Evolutionary conservation across 2,113 vertebrate species (phyloP).

Genomic region (Oenanthe melanoleuca): DNA sequence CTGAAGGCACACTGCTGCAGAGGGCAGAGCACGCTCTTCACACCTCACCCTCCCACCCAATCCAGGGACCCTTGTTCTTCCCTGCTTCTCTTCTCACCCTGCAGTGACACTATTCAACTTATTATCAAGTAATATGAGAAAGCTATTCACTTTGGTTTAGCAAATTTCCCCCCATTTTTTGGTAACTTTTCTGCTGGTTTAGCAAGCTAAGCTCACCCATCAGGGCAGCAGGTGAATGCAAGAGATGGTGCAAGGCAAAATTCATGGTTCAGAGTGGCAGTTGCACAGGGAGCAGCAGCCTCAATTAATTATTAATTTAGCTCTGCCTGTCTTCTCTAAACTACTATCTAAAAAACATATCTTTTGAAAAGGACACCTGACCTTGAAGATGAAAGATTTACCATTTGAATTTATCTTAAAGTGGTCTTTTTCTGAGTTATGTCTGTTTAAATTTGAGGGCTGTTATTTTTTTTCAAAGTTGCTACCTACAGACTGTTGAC

Average conservation of each 20-base stretch:
- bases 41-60: background rate
- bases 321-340: background rate
- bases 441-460: background rate
- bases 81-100: background rate
- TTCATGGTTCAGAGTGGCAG: background rate
- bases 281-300: background rate
- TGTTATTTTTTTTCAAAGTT: background rate
- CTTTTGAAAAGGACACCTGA: background rate
- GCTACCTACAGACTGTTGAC: background rate
- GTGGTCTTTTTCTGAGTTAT: background rate
- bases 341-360: background rate
- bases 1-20: background rate
- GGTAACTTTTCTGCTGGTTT: background rate
- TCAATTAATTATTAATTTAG: conserved; percentile 28
- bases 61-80: background rate
- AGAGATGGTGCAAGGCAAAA: background rate
- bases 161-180: background rate
- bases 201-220: background rate
- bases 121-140: rapidly evolving
- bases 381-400: background rate
- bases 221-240: background rate
- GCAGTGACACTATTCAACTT: background rate
- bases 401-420: background rate
- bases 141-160: background rate
- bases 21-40: rapidly evolving